Conservation (phyloP, 2,888 invertebrate species). For the Dasysyrphus tricinctus region DNA sequence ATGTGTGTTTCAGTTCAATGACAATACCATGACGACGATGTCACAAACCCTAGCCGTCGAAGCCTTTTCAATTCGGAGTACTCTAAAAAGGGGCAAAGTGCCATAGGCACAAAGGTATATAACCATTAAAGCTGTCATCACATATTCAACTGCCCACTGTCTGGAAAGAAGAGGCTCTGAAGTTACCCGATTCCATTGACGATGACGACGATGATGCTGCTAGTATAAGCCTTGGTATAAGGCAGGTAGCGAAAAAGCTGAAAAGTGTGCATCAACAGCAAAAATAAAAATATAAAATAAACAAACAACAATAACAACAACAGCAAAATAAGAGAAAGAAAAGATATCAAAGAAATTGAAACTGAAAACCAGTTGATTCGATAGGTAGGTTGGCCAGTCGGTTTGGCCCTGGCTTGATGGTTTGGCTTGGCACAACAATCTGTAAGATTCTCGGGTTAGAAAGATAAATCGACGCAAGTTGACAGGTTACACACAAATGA, state of each 20-base stretch:
- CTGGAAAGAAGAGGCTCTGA: constrained; percentile 43
- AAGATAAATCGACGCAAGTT: constrained; percentile 77
- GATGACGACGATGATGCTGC: constrained; percentile 18
- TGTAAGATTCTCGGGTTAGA: constrained; percentile 49
- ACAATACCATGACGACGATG: constrained; percentile 69
- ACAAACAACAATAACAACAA: not conserved
- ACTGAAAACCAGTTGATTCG: constrained; percentile 60
- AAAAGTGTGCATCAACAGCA: constrained; percentile 19
- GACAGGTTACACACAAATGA: constrained; percentile 77
- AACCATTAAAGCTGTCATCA: constrained; percentile 76
- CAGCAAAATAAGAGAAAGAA: constrained; percentile 9
- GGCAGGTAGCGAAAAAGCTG: constrained; percentile 53
- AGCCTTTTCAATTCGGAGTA: constrained; percentile 39
- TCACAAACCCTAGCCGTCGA: constrained; percentile 56
- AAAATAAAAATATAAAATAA: constrained; percentile 10
- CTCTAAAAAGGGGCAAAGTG: constrained; percentile 48
- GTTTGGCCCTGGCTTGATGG: constrained; percentile 11
- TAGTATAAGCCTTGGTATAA: not conserved
- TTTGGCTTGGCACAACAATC: constrained; percentile 37
- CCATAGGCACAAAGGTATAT: constrained; percentile 45
- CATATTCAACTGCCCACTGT: constrained; percentile 69
- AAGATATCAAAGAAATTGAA: constrained; percentile 49
- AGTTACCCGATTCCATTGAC: constrained; percentile 60
- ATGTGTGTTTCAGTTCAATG: constrained; percentile 54
- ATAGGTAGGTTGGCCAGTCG: constrained; percentile 35